These are phyloP conservation scores for Crematogaster levior DNA, from an alignment of 2,888 invertebrate species.

Conservation along the genomic window DNA sequence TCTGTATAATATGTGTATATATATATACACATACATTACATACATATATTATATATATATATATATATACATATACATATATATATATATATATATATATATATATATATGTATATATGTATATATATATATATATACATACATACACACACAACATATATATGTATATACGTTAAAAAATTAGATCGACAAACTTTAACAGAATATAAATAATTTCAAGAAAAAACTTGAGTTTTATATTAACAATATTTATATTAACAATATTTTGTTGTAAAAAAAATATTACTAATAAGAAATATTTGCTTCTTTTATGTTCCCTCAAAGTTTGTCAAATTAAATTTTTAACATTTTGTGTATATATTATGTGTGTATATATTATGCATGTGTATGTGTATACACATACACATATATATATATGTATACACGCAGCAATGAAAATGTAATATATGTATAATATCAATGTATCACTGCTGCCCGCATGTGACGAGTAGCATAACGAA, in stretches of 20 bases:
- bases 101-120: too few species aligned
- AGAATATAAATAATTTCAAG: not conserved
- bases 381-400: not conserved
- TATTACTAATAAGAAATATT: not conserved
- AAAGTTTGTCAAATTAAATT: not conserved
- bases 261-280: not conserved
- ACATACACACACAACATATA: too few species aligned
- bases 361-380: slow-evolving; percentile 36
- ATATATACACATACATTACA: slow-evolving; percentile 30
- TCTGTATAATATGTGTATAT: too few species aligned
- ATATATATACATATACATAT: too few species aligned
- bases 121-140: not conserved
- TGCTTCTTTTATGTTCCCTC: not conserved
- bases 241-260: not conserved
- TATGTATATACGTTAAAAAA: not conserved
- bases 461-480: slow-evolving; percentile 70
- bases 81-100: slow-evolving; percentile 3
- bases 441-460: slow-evolving; percentile 63
- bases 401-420: slow-evolving; percentile 58
- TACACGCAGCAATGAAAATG: slow-evolving; percentile 70
- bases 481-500: slow-evolving; percentile 73
- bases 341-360: slow-evolving; percentile 55
- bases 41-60: not conserved
- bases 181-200: not conserved
- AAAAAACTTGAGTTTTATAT: not conserved